Base-by-base conservation (phyloP, 2,113 vertebrate genomes). In the Python bivittatus region DNA sequence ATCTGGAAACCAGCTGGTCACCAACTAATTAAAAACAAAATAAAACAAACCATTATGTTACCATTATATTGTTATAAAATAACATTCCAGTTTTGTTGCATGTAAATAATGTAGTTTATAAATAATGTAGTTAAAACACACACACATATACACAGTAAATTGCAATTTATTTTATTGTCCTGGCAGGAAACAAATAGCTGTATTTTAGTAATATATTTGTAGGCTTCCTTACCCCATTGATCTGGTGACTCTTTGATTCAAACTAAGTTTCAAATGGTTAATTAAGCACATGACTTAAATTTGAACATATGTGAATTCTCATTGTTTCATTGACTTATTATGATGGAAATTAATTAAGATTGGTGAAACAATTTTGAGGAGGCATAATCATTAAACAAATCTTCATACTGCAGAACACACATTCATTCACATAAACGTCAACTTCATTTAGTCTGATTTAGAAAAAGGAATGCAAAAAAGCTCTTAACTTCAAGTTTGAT, bases 291-390 rank as follows among this genome's bases (percentile, higher is more conserved):
- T 64, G 57, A 84, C 20, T 91, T 91, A 54, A 86, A 25, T 64
- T 23, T 86, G 90, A 64, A 91, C 90, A 86, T 68, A 91, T 20
- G 48, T 64, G 58, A 54, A 68, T 42, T 91, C 84, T 86, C 48
- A 90, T 90, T 90, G 23, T 91, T 87, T 91, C 61, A 22, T 61
- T 72, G 60, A 22, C 91, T 87, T 38, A 15, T 91, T 91, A 91
- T 3, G 12, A 38, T 29, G 52, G 60, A 91, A 91, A 91, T 87
- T 87, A 87, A 91, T 91, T 54, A 91, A 91, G 85, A 91, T 87
- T 91, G 91, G 56, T 91, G 85, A 91, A 91, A 91, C 60, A 68
- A 42, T 87, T 91, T 72, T 87, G 91, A 87, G 64, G 52, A 87
- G 58, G 48, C 23, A 54, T 86, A 91, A 87, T 64, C 91, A 87